phyloP scores from a whole-genome alignment of 2,797 vertebrate species.

The Decapterus maruadsi region DNA sequence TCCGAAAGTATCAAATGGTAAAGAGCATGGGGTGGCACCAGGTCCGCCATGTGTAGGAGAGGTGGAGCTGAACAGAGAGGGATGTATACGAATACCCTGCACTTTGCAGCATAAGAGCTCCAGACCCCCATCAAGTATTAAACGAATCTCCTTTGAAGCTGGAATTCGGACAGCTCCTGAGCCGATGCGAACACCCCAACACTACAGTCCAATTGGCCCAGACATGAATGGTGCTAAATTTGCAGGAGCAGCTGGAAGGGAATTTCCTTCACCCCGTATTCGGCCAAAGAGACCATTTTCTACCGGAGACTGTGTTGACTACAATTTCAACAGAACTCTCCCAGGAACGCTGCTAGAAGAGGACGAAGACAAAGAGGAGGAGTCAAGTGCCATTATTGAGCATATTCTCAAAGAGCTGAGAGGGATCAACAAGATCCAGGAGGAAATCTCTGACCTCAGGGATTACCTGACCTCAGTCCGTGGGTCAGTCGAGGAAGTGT shows the following conservation, averaged over 20 bases:
- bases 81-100: slow-evolving; percentile 85
- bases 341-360: slow-evolving; percentile 65
- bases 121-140: slow-evolving; percentile 63
- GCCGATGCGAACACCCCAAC: slow-evolving; percentile 9
- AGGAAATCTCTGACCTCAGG: slow-evolving; percentile 88
- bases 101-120: slow-evolving; percentile 78
- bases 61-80: slow-evolving; percentile 87
- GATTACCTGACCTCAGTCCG: slow-evolving; percentile 86
- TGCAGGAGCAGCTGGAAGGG: slow-evolving; percentile 42
- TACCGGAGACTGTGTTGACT: slow-evolving; percentile 77
- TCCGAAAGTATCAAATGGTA: slow-evolving; percentile 71
- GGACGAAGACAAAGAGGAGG: slow-evolving; percentile 80
- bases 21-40: slow-evolving; percentile 51
- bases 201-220: slow-evolving; percentile 38
- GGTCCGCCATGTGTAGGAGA: slow-evolving; percentile 83
- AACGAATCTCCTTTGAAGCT: slow-evolving; percentile 74
- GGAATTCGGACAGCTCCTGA: slow-evolving; percentile 59
- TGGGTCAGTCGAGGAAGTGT: slow-evolving; percentile 89
- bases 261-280: slow-evolving; percentile 57
- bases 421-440: slow-evolving; percentile 89
- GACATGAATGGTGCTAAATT: slow-evolving; percentile 73
- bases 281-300: slow-evolving; percentile 78
- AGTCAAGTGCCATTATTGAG: slow-evolving; percentile 85
- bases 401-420: slow-evolving; percentile 87
- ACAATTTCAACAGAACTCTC: slow-evolving; percentile 71